Evolutionary conservation across 2,888 invertebrate species (phyloP), one percentile per base, ranked within the genome.

Genomic region (Cloeon dipterum): DNA sequence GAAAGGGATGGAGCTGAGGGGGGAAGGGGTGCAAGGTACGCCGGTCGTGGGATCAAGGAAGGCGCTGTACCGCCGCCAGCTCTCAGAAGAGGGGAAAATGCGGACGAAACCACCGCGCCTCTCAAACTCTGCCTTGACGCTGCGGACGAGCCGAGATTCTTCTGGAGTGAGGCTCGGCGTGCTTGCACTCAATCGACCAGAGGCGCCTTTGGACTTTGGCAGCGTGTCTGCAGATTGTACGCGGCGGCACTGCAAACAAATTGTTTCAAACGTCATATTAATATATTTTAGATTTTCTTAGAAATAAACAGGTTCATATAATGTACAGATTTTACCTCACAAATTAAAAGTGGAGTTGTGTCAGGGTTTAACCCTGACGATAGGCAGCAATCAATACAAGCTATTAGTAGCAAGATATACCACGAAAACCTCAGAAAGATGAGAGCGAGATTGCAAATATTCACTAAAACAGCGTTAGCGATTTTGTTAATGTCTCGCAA

Each of bases 71-170:
- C 39, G 20, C 33, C 18, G 67, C 85, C 88, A 88, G 16, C 82
- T 77, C 54, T 86, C 85, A 42, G 75, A 69, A 17, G 83, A 76
- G 16, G 91, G 91, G 58, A 88, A 91, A 47, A 91, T 83, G 34
- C 88, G 59, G 8, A 89, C 79, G 59, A 81, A 91, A 20, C 89
- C 89, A 3, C 86, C 86, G 19, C 82, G 62, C 2, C 89, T 61
- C 17, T 71, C 69, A 55, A 82, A 79, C 56, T 91, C 88, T 34
- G 75, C 69, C 43, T 71, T 68, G 19, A 75, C 72, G 26, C 72
- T 68, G 3, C 74, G 66, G 42, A 88, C 65, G 29, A 38, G 23
- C 13, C 38, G 11, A 5, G 33, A 34, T 17, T 38, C 38, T 14
- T 38, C 38, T 4, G 26, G 21, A 13, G 34, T 21, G 5, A 38